Conservation (phyloP, 2,888 invertebrate species). For the Amiota communis region DNA sequence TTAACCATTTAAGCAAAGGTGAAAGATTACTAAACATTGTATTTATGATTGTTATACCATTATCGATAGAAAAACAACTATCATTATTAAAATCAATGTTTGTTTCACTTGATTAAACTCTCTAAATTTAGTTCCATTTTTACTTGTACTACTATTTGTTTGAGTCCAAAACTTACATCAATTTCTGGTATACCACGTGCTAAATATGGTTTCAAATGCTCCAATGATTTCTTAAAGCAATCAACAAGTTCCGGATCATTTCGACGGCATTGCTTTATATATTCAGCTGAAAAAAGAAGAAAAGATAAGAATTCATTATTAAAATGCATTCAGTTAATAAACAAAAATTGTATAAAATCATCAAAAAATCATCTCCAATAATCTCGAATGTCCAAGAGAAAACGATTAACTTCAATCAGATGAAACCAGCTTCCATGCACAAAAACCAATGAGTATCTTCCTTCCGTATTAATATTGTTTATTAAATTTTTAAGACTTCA, state of each 20-base stretch:
- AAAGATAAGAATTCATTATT: constrained; percentile 19
- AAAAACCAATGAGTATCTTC: constrained; percentile 4
- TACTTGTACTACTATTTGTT: background rate
- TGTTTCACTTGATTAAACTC: no score
- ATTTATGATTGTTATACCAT: no score
- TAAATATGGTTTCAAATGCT: constrained; percentile 77
- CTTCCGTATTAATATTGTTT: no score
- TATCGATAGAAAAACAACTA: no score
- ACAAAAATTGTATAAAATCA: constrained; percentile 22
- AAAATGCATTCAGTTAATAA: background rate
- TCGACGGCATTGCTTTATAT: constrained; percentile 80
- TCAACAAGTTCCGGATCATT: constrained; percentile 77
- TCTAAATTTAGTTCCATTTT: background rate
- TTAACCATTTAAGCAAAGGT: no score
- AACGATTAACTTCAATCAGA: background rate
- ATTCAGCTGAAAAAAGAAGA: constrained; percentile 75
- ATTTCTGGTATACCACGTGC: constrained; percentile 79
- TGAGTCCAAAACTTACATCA: constrained; percentile 69
- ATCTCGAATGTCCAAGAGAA: constrained; percentile 28
- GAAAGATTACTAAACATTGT: no score
- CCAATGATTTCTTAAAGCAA: constrained; percentile 77
- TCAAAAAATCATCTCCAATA: constrained; percentile 41
- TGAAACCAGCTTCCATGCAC: background rate
- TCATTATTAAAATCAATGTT: no score
- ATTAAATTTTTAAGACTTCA: background rate